Evolutionary conservation across 1,140 invertebrate genomes (phyloP).

Genomic region (Zaprionus davidi): DNA sequence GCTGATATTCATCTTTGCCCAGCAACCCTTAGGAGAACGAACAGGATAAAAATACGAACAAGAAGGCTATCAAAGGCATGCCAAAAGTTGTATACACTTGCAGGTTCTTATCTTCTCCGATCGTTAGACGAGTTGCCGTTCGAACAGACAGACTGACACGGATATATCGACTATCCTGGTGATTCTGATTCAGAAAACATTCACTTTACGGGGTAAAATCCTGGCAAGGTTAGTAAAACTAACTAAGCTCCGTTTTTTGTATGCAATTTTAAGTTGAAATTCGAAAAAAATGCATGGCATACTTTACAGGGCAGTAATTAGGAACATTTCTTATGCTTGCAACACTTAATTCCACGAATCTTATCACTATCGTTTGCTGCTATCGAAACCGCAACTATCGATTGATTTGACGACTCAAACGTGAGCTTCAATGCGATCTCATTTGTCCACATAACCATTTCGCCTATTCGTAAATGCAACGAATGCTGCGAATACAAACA

Average conservation of each 20-base stretch:
- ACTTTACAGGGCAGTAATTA: background rate
- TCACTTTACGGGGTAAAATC: too few relatives aligned
- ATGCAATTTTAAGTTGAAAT: background rate
- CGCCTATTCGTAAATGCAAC: background rate
- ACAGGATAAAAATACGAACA: background rate
- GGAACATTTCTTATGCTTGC: background rate
- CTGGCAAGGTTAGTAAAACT: too few relatives aligned
- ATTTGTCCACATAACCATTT: background rate
- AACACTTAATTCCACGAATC: background rate
- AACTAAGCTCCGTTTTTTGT: too few relatives aligned
- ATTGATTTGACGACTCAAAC: background rate
- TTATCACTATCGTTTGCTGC: background rate
- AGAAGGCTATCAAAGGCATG: too few relatives aligned
- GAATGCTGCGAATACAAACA: background rate
- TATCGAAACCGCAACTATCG: background rate
- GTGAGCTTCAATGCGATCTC: too few relatives aligned
- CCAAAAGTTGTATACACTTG: too few relatives aligned
- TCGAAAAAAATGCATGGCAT: background rate
- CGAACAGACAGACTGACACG: too few relatives aligned
- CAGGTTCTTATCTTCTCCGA: too few relatives aligned
- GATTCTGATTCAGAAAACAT: too few relatives aligned
- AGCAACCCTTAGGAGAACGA: background rate
- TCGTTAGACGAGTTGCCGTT: too few relatives aligned
- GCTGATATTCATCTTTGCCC: conserved; percentile 2
- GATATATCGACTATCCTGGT: too few relatives aligned